phyloP scores from a whole-genome alignment of 2,113 vertebrate species.

The Catagonus wagneri region DNA sequence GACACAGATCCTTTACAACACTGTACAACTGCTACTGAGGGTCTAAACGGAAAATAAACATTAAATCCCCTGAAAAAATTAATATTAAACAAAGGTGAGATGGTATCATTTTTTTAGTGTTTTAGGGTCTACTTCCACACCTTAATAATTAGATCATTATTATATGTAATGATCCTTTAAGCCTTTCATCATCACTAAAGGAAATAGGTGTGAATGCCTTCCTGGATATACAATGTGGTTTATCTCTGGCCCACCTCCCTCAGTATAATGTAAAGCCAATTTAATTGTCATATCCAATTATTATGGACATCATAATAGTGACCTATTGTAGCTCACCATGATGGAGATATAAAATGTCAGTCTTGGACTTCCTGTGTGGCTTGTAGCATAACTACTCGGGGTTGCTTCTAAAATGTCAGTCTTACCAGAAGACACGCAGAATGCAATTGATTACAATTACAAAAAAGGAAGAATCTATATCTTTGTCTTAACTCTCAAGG shows the following conservation, averaged over 20 bases:
- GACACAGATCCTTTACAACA: neutral
- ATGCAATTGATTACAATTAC: neutral
- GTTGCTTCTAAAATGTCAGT: neutral
- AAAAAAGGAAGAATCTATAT: neutral
- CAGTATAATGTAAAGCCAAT: neutral
- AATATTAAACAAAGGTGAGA: neutral
- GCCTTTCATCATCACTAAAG: neutral
- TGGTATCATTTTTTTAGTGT: neutral
- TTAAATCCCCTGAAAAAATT: constrained; percentile 13
- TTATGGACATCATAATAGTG: neutral
- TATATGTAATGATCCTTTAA: neutral
- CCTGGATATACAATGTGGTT: neutral
- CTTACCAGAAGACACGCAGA: neutral
- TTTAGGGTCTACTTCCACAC: constrained; percentile 11
- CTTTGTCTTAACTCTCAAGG: neutral
- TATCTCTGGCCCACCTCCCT: neutral
- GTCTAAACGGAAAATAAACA: neutral
- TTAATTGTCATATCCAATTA: neutral
- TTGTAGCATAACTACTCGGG: no score
- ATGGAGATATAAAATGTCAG: neutral
- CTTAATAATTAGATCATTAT: neutral
- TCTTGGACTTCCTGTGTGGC: neutral
- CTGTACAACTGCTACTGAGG: neutral
- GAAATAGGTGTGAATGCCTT: neutral
- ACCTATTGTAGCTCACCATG: neutral